Base-by-base conservation (phyloP, 2,113 vertebrate species). In the Trochalopteron elliotii region DNA sequence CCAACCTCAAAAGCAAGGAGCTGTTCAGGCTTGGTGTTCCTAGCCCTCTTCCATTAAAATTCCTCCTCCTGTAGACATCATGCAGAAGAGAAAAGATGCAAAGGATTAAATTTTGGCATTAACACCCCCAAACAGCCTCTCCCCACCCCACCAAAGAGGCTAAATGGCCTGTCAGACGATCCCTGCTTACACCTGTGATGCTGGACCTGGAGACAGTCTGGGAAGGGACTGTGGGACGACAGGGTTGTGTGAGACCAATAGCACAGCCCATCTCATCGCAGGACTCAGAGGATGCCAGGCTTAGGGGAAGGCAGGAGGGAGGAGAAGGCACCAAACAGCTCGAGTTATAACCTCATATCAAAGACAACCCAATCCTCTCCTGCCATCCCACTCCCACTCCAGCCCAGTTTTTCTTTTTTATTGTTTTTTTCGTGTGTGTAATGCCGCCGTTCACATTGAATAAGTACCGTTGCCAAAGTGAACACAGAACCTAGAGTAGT, bases 381-480 rank as follows among this genome's bases (percentile, higher is more conserved):
- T 81, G 56, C 55, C 56, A 9, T n/a, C 42, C 78, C 1, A 2
- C 49, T 67, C 63, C 47, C 1, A 15, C 44, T 83, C 89, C 85
- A 39, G 80, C 89, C 65, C 30, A 27, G 57, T 35, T 86, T 72
- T 71, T 47, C 11, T 77, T 90, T 63, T 22, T 44, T 33, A 10
- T 53, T 42, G 40, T 44, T 70, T 89, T 52, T 70, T 49, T 63
- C 2, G 20, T 68, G 33, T 71, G 89, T 47, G 71, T 89, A 75
- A 78, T 4, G 56, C 90, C 55, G 14, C 57, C 83, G 72, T 92
- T 96, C 96, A 77, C 91, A 39, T 87, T 74, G 91, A 94, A 89
- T 86, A 94, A 96, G 78, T 89, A 78, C 93, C n/a, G 68, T 96
- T 96, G 95, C 97, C 97, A 97, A 97, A 97, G 97, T 92, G 94